Percentiles rank a stretch among this genome's conserved stretches.
phyloP scores from a whole-genome alignment of 1,140 invertebrate species.

The Aporrectodea caliginosa region DNA sequence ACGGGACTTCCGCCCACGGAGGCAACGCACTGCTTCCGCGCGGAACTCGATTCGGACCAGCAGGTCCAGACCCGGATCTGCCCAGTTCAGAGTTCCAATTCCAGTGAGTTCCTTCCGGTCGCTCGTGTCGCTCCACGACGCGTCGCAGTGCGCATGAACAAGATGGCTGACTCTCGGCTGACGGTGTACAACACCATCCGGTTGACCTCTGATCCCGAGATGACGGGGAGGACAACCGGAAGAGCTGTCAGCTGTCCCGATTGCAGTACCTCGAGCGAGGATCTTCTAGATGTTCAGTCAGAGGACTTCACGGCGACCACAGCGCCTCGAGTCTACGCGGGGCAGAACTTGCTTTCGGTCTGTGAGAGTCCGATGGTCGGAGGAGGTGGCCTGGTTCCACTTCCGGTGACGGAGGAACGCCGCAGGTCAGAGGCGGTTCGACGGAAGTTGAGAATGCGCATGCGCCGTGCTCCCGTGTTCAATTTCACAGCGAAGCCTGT shows the following conservation, averaged over 20 bases:
- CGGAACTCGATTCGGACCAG: no score
- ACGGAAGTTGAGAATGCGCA: not conserved
- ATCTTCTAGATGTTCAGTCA: not conserved
- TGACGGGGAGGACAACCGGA: no score
- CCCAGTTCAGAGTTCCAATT: not conserved
- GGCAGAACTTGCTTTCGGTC: no score
- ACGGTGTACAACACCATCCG: not conserved
- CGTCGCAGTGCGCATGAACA: not conserved
- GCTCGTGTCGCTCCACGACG: not conserved
- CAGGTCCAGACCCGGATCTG: not conserved
- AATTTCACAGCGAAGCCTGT: not conserved
- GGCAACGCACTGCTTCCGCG: not conserved
- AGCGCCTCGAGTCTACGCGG: not conserved
- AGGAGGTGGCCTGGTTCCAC: not conserved
- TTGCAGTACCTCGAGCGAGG: not conserved
- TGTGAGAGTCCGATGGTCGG: not conserved
- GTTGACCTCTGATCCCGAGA: not conserved
- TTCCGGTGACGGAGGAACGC: not conserved
- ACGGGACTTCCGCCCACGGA: not conserved
- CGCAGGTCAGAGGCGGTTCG: not conserved
- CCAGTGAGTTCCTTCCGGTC: not conserved
- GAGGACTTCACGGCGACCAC: no score
- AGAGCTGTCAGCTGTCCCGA: not conserved
- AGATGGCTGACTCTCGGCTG: not conserved
- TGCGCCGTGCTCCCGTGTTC: not conserved